phyloP scores from a whole-genome alignment of 2,113 vertebrate species.

The Turdus rufiventris region DNA sequence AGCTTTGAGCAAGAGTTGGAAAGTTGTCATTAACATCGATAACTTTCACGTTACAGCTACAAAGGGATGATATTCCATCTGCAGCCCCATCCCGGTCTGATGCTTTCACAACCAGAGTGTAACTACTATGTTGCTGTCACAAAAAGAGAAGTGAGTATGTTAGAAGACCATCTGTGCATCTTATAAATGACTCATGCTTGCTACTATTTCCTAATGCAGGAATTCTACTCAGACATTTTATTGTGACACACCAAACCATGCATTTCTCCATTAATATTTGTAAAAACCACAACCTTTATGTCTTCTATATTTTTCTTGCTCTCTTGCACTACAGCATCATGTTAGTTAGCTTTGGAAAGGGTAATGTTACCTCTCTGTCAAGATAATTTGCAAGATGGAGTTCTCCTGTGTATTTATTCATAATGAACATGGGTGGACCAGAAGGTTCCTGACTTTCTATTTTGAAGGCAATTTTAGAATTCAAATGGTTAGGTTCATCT shows the following conservation, averaged over 20 bases:
- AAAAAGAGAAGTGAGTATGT: not conserved
- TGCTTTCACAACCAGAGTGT: slow-evolving; percentile 77
- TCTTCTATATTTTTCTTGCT: fast-evolving
- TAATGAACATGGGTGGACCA: slow-evolving; percentile 78
- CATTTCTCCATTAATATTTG: not conserved
- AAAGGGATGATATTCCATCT: slow-evolving; percentile 74
- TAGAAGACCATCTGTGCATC: not conserved
- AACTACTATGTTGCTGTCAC: slow-evolving; percentile 76
- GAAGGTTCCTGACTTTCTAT: slow-evolving; percentile 73
- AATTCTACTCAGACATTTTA: not conserved
- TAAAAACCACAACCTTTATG: not conserved
- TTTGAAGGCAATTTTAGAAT: slow-evolving; percentile 81
- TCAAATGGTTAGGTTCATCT: slow-evolving; percentile 72
- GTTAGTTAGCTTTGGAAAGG: not conserved
- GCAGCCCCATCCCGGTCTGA: slow-evolving; percentile 77
- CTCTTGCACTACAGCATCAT: not conserved
- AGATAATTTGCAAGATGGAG: slow-evolving; percentile 73
- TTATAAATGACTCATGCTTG: not conserved
- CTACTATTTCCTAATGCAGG: not conserved
- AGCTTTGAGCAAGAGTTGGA: slow-evolving; percentile 80
- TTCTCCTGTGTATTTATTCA: slow-evolving; percentile 79
- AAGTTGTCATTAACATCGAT: slow-evolving; percentile 93
- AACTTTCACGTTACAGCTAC: slow-evolving; percentile 76
- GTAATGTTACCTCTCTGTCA: slow-evolving; percentile 87
- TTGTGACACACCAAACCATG: not conserved